Evolutionary conservation across 2,113 vertebrate genomes (phyloP), one percentile per base, ranked within the genome.

Genomic region (Pygoscelis adeliae): DNA sequence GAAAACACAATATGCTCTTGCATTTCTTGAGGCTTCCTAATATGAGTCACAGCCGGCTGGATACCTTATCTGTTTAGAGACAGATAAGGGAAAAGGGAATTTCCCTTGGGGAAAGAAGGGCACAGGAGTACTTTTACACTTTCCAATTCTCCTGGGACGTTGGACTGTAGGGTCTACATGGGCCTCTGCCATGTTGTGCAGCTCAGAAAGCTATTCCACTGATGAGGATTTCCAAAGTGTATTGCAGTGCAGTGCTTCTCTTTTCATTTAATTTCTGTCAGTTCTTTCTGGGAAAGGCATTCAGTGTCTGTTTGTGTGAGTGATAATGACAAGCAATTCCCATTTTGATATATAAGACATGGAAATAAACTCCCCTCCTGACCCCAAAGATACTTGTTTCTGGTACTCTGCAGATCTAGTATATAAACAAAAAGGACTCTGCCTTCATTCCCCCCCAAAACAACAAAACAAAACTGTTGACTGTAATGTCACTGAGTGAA

Each of bases 401-500:
- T 91, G 50, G 42, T 90, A 62, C 58, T 32, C 70, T 83, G 67
- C 55, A 71, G 58, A 55, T 85, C n/a, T 88, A 11, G 4, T 77
- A 19, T 79, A 76, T 72, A 79, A 82, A 61, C 38, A 93, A 93
- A 72, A 49, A 83, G 58, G 78, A 52, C 52, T 83, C 16, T 89
- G n/a, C 73, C 38, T 87, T 73, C 21, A 0, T 50, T 10, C 10
- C 32, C 15, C 16, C 12, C 5, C 5, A 9, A 52, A 90, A 52
- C 34, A 71, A 47, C 15, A 71, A 86, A 90, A 32, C 79, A 91
- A 61, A 91, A 82, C 66, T 73, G 36, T 83, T 85, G 89, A 89
- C 66, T 96, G 42, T 93, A 95, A 91, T 93, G 62, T 96, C 27
- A 62, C 38, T 66, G 78, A 91, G 78, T 86, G 59, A 78, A 90